Conservation (phyloP, 2,113 vertebrate genomes). For the Rhineura floridana region DNA sequence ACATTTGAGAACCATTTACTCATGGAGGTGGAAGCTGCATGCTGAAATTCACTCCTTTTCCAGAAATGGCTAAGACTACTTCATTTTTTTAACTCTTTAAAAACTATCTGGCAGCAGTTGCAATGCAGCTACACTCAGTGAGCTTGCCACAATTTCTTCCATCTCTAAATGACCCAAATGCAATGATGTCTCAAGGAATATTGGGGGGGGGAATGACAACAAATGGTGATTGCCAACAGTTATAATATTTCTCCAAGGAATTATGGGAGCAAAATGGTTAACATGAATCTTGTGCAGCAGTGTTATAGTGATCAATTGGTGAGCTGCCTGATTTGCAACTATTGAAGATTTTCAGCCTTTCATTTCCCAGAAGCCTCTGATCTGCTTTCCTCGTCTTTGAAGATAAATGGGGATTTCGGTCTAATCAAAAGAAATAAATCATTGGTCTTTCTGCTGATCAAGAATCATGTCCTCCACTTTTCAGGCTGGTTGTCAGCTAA, state of each 20-base stretch:
- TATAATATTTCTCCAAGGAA: background rate
- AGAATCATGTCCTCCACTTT: constrained; percentile 47
- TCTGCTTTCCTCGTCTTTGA: constrained; percentile 48
- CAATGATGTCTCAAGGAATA: no score
- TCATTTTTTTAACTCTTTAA: background rate
- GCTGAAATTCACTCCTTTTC: background rate
- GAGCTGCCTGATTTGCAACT: constrained; percentile 54
- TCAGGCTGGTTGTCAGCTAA: constrained; percentile 58
- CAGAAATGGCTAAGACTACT: background rate
- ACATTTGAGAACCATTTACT: no score
- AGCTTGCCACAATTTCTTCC: background rate
- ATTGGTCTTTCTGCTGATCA: constrained; percentile 59
- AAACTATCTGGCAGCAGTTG: no score
- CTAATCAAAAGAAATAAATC: constrained; percentile 64
- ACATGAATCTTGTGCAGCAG: constrained; percentile 19
- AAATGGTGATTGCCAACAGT: no score
- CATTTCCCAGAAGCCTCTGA: constrained; percentile 63
- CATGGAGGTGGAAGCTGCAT: background rate
- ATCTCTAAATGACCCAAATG: background rate
- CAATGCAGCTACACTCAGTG: no score
- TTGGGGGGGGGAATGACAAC: no score
- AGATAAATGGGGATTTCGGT: constrained; percentile 62
- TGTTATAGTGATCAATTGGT: constrained; percentile 50
- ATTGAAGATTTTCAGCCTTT: constrained; percentile 57
- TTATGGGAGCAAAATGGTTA: constrained; percentile 20